Base-by-base conservation (phyloP, 30 jellyfish, hydroid and myxozoan genomes). In the Rhopilema esculentum region DNA sequence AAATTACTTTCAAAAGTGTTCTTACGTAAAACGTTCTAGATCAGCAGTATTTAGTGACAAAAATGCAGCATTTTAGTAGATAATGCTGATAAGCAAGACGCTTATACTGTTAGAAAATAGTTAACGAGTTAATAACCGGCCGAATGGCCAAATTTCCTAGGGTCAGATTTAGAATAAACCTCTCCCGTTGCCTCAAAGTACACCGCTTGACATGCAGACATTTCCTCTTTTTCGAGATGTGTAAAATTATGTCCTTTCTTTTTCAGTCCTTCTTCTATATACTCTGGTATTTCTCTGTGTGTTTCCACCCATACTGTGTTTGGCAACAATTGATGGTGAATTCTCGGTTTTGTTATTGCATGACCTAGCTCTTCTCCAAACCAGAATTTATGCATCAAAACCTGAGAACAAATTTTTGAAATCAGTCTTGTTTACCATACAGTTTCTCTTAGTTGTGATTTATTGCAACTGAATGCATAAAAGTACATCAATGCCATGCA, bases 111-210 rank as follows among this genome's bases (percentile, higher is more conserved):
- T 40, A 40, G 57, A 40, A 12, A 40, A 40, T 40, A 12, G 9
- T 40, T 40, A 40, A 40, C 57, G 57, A 40, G 57, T 69, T 83
- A 96, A 72, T 62, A 91, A 15, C 99, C 99, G 12, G 98, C 98
- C 16, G 97, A 87, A 63, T 91, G 98, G 24, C 99, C 99, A 83
- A 91, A 96, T 84, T 96, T 96, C 51, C 99, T 53, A 0, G 99
- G 99, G 63, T 96, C 99, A 33, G 97, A 85, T 68, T 96, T 96
- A 0, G 97, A 97, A 74, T 50, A 96, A 12, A 96, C 79, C 49
- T 81, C 84, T n/a, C 95, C 97, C 8, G 80, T 85, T 40, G 87
- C 94, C 19, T 96, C 98, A 27, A 80, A 77, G 76, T 79, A 87
- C 8, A 96, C 89, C 17, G 97, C 99, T 77, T 96, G 99, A 25